These are phyloP conservation scores for Chloromyia formosa DNA, from an alignment of 2,888 invertebrate species.

Conservation along the genomic window DNA sequence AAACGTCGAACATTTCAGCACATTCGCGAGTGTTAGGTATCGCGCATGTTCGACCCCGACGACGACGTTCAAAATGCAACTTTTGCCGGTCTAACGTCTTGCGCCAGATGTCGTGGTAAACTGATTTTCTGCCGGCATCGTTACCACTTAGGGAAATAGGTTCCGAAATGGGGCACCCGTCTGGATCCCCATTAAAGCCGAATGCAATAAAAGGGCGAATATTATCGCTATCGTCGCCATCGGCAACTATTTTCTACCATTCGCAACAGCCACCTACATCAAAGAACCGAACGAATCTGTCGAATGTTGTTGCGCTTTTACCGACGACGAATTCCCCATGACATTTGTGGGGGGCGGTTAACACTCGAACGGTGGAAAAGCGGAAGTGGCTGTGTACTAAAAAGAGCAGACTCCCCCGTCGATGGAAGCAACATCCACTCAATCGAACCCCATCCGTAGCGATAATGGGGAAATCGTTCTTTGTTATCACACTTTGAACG, in stretches of 20 bases:
- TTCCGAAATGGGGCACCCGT: conserved; percentile 17
- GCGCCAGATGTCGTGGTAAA: conserved; percentile 44
- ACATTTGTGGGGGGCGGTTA: background rate
- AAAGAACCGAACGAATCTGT: background rate
- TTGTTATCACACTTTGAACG: conserved; percentile 16
- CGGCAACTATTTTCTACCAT: background rate
- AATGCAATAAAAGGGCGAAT: background rate
- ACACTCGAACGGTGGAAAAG: conserved; percentile 12
- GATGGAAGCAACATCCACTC: background rate
- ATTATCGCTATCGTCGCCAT: background rate
- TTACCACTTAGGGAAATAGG: background rate
- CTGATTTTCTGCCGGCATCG: conserved; percentile 43
- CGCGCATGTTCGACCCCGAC: conserved; percentile 45
- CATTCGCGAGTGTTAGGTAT: background rate
- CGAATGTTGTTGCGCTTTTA: conserved; percentile 29
- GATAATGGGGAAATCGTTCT: conserved; percentile 8
- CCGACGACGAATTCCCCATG: background rate
- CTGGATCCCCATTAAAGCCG: background rate
- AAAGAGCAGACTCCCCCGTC: conserved; percentile 9
- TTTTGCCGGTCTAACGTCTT: conserved; percentile 40
- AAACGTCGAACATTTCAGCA: background rate
- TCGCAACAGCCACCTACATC: background rate
- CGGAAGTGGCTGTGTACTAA: conserved; percentile 28
- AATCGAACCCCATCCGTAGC: conserved; percentile 8
- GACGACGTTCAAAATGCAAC: background rate